Conservation (phyloP, 2,113 vertebrate species). For the Neotragus pygmaeus region DNA sequence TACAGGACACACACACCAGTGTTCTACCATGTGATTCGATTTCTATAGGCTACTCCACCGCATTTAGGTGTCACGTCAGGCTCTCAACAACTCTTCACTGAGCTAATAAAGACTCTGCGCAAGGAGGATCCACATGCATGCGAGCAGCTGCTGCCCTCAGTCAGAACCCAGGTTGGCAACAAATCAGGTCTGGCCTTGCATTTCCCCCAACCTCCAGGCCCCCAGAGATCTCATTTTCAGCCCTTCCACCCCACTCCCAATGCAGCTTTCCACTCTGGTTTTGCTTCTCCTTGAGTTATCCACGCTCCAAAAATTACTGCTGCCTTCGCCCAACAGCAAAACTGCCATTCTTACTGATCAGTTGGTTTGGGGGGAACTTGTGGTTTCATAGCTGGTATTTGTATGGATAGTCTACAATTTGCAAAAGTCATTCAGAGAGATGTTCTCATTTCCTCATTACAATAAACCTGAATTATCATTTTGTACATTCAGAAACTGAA, state of each 20-base stretch:
- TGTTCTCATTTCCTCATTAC: background rate
- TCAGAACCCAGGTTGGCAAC: background rate
- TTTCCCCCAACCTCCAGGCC: background rate
- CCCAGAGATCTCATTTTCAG: background rate
- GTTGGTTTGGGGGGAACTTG: background rate
- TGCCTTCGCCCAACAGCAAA: background rate
- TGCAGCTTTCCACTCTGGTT: background rate
- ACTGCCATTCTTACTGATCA: background rate
- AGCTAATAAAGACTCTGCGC: background rate
- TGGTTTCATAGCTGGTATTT: background rate
- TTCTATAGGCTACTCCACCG: background rate
- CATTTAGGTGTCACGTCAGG: background rate
- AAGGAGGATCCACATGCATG: background rate
- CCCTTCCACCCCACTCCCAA: background rate
- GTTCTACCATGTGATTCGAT: background rate
- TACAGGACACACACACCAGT: background rate
- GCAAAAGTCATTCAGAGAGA: background rate
- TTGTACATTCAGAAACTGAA: conserved; percentile 28
- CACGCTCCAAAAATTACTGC: background rate
- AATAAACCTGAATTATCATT: conserved; percentile 14
- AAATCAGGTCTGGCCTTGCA: background rate
- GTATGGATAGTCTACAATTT: background rate
- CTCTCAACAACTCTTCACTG: background rate
- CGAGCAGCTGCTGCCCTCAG: background rate
- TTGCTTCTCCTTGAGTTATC: background rate